These are phyloP conservation scores for Melopsittacus undulatus DNA, from an alignment of 2,797 vertebrate species.

Conservation along the genomic window DNA sequence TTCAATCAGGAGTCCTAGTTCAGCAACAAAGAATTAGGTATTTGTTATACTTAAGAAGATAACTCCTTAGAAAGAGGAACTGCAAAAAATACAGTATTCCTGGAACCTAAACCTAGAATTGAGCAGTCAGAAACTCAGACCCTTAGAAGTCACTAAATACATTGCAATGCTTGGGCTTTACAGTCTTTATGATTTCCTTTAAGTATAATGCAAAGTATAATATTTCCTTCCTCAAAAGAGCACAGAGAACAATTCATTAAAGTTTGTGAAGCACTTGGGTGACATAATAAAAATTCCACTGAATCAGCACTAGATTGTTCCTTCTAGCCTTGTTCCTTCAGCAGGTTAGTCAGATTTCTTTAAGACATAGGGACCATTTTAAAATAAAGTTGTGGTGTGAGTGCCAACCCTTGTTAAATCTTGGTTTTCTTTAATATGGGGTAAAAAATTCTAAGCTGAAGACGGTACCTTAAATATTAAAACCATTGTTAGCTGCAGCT, in stretches of 20 bases:
- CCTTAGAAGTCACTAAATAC: neutral
- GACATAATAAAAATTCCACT: neutral
- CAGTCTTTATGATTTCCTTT: neutral
- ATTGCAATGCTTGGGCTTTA: neutral
- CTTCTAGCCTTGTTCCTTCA: neutral
- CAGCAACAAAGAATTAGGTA: neutral
- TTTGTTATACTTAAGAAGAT: neutral
- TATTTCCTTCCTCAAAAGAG: neutral
- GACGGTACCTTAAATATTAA: neutral
- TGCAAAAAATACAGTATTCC: neutral
- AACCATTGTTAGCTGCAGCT: neutral
- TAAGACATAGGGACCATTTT: neutral
- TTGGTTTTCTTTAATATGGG: neutral
- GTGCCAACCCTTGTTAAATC: neutral
- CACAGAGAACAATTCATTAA: neutral
- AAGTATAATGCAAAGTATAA: neutral
- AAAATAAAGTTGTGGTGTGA: neutral
- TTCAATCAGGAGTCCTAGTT: neutral
- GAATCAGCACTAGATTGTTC: neutral
- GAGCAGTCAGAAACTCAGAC: neutral
- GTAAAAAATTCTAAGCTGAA: neutral
- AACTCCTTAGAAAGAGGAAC: neutral
- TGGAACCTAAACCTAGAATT: neutral
- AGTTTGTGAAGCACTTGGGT: neutral
- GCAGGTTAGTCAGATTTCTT: neutral